Percentiles rank a stretch among this genome's conserved stretches.
Evolutionary conservation across 1,140 invertebrate genomes (phyloP).

Genomic region (Drosophila varians): DNA sequence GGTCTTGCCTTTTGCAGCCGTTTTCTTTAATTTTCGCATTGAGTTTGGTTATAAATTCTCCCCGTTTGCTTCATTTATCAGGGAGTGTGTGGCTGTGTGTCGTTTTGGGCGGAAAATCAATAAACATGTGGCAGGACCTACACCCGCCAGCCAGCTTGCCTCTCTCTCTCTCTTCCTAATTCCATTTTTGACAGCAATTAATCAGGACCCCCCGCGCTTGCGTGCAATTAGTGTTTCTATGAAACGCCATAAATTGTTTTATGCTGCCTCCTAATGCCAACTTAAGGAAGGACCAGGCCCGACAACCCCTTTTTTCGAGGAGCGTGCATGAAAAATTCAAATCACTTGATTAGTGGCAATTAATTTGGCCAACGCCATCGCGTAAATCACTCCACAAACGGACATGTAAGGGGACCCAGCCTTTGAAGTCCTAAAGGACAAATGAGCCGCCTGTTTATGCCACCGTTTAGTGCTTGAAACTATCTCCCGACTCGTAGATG

Average conservation of each 20-base stretch:
- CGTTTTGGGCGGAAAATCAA: slow-evolving; percentile 48
- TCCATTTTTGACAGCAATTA: slow-evolving; percentile 55
- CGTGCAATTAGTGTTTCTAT: slow-evolving; percentile 65
- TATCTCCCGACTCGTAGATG: neutral
- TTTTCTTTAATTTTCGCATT: slow-evolving; percentile 50
- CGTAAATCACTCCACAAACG: slow-evolving; percentile 49
- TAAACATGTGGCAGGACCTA: slow-evolving; percentile 44
- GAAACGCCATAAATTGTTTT: slow-evolving; percentile 62
- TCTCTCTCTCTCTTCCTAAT: slow-evolving; percentile 9
- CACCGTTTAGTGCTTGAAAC: neutral
- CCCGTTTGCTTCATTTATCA: slow-evolving; percentile 52
- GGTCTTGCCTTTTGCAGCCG: slow-evolving; percentile 26
- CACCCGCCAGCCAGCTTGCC: neutral
- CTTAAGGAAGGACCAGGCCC: slow-evolving; percentile 6
- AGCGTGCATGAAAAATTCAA: slow-evolving; percentile 68
- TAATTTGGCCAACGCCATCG: slow-evolving; percentile 53
- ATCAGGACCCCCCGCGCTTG: slow-evolving; percentile 51
- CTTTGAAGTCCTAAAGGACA: neutral
- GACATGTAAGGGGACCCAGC: slow-evolving; percentile 7
- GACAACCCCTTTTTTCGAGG: slow-evolving; percentile 49
- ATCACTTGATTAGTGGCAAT: slow-evolving; percentile 76
- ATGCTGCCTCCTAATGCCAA: slow-evolving; percentile 41
- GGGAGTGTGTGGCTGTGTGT: slow-evolving; percentile 2
- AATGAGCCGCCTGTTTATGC: slow-evolving; percentile 11
- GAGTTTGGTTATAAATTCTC: slow-evolving; percentile 38